phyloP scores from a whole-genome alignment of 1,140 invertebrate species.

The Paraescarpia echinospica region DNA sequence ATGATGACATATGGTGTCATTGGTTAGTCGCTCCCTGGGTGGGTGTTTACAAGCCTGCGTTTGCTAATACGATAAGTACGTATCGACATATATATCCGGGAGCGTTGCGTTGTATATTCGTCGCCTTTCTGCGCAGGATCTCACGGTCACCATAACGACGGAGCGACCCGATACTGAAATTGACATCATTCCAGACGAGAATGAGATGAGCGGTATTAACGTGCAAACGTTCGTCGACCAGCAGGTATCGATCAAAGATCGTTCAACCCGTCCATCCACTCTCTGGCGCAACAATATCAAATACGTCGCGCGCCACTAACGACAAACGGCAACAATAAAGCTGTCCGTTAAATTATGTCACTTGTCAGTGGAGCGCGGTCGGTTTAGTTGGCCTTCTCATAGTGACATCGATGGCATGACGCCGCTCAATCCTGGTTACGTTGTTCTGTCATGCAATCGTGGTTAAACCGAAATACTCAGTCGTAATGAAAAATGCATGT shows the following conservation, averaged over 20 bases:
- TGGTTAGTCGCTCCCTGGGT: too few relatives aligned
- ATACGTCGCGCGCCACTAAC: neutral
- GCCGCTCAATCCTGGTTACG: neutral
- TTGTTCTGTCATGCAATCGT: neutral
- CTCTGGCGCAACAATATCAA: neutral
- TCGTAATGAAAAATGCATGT: neutral
- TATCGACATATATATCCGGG: too few relatives aligned
- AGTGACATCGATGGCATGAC: neutral
- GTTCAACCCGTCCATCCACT: neutral
- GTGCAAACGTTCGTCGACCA: constrained; percentile 37
- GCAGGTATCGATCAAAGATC: constrained; percentile 25
- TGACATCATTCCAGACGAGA: constrained; percentile 36
- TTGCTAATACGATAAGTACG: too few relatives aligned
- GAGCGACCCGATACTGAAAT: constrained; percentile 36
- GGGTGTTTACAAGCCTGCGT: too few relatives aligned
- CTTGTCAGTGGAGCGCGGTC: neutral
- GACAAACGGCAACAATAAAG: neutral
- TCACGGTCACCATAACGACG: constrained; percentile 34
- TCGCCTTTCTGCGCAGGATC: constrained; percentile 27
- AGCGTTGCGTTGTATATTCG: neutral
- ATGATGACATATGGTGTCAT: too few relatives aligned
- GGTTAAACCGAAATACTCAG: neutral
- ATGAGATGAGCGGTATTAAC: constrained; percentile 37
- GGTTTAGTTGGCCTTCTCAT: neutral
- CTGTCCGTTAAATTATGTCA: neutral